A percentile compares a stretch with the other conserved stretches of the same genome.
Evolutionary conservation across 2,113 vertebrate genomes (phyloP).

Genomic region (Heterotilapia buettikoferi): DNA sequence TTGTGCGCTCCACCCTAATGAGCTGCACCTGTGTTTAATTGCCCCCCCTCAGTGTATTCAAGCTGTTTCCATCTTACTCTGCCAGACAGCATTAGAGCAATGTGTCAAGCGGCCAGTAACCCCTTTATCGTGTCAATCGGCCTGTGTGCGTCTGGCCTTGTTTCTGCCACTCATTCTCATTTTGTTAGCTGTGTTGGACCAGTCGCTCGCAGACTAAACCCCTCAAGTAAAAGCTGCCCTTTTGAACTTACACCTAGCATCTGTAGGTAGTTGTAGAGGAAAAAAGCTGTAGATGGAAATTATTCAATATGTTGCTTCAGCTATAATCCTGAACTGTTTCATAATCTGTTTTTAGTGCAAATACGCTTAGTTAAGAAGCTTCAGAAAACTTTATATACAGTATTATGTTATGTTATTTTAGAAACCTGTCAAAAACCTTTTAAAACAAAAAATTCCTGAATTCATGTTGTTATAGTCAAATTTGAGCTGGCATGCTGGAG

Average conservation of each 20-base stretch:
- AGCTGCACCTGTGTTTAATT: neutral
- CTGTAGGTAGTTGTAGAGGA: neutral
- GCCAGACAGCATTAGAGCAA: neutral
- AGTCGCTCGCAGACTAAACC: neutral
- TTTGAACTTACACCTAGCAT: neutral
- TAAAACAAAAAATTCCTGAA: neutral
- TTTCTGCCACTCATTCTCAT: neutral
- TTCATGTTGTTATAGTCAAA: neutral
- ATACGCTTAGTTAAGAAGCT: neutral
- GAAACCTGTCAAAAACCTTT: neutral
- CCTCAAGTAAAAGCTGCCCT: neutral
- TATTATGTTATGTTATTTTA: neutral
- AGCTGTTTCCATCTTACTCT: neutral
- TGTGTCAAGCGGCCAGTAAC: neutral
- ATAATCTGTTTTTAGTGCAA: neutral
- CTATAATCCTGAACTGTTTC: neutral
- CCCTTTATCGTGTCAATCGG: neutral
- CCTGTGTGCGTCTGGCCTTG: neutral
- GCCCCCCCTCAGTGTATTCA: neutral
- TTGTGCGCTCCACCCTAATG: neutral
- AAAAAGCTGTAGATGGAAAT: neutral
- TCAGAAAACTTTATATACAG: neutral
- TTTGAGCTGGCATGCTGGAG: neutral
- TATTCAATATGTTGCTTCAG: neutral
- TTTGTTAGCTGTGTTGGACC: neutral